phyloP scores from a whole-genome alignment of 2,113 vertebrate genomes.

The Nycticryphes semicollaris region DNA sequence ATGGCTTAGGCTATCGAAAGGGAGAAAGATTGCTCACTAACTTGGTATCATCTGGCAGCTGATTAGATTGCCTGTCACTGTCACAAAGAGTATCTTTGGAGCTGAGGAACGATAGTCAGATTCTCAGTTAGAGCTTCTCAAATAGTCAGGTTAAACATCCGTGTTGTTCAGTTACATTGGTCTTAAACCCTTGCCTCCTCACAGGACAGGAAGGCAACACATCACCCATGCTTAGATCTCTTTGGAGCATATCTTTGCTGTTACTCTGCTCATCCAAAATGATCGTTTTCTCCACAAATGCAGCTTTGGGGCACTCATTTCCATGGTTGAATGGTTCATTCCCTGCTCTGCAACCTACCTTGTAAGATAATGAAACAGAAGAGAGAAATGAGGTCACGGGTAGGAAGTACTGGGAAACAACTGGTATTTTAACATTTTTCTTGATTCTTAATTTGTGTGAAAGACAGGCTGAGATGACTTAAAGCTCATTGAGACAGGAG shows the following conservation, averaged over 20 bases:
- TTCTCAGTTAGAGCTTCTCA: neutral
- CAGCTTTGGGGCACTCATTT: neutral
- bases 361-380: neutral
- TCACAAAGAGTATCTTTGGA: neutral
- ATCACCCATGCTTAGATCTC: neutral
- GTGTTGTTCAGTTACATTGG: neutral
- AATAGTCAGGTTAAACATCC: neutral
- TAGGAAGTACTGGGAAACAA: neutral
- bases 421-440: neutral
- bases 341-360: neutral
- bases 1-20: neutral
- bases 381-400: neutral
- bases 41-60: neutral
- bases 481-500: neutral
- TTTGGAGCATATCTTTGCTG: neutral
- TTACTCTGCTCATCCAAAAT: neutral
- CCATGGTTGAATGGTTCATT: neutral
- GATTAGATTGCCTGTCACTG: neutral
- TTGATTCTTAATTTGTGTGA: neutral
- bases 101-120: neutral
- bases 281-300: neutral
- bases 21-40: neutral
- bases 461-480: neutral
- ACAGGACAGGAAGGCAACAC: neutral
- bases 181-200: neutral